These are phyloP conservation scores for Parthenolecanium corni DNA, from an alignment of 2,888 invertebrate genomes.

Conservation along the genomic window DNA sequence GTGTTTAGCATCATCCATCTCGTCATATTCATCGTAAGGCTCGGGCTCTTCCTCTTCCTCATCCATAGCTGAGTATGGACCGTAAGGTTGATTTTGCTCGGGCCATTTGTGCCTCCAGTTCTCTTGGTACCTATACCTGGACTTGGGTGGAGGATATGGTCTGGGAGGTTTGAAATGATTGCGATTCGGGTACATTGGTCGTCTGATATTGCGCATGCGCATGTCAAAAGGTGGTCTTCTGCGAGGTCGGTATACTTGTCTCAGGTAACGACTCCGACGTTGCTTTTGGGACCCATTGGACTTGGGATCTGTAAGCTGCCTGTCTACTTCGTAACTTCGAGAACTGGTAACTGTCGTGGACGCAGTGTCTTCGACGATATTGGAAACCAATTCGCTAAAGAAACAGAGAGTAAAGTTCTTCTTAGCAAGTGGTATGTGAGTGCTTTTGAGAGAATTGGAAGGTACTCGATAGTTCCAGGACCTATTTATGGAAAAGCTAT, in stretches of 20 bases:
- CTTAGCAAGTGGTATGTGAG: too few relatives aligned
- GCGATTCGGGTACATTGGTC: not conserved
- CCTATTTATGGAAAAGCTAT: too few relatives aligned
- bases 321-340: too few relatives aligned
- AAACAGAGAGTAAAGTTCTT: too few relatives aligned
- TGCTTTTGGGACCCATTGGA: not conserved
- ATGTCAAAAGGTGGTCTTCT: not conserved
- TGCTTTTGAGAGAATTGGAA: too few relatives aligned
- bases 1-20: not conserved
- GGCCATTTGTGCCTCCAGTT: slow-evolving; percentile 3
- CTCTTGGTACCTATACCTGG: not conserved
- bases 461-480: too few relatives aligned
- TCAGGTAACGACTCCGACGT: slow-evolving; percentile 1
- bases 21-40: not conserved
- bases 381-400: too few relatives aligned
- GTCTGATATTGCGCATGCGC: not conserved
- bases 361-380: too few relatives aligned
- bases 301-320: too few relatives aligned
- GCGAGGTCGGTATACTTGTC: not conserved
- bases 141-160: not conserved
- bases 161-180: not conserved
- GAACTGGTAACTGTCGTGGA: too few relatives aligned
- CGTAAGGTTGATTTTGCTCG: not conserved
- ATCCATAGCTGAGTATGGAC: not conserved
- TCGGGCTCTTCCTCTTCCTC: not conserved